A percentile compares a stretch with the other conserved stretches of the same genome.
phyloP scores from a whole-genome alignment of 2,888 invertebrate genomes.

The Microplitis manilae region DNA sequence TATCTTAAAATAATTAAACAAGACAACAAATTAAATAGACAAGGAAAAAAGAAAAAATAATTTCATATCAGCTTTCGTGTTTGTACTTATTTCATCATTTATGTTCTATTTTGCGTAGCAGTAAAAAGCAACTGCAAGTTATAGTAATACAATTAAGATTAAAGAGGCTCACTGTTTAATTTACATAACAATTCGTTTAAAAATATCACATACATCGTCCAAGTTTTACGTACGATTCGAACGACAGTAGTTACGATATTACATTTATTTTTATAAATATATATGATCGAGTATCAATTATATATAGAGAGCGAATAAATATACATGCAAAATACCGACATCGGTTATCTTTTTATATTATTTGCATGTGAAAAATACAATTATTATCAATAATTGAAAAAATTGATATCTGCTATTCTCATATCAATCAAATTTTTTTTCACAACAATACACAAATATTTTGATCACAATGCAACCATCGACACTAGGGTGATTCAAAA shows the following conservation, averaged over 20 bases:
- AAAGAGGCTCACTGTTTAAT: constrained; percentile 15
- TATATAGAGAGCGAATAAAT: neutral
- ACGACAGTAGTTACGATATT: constrained; percentile 18
- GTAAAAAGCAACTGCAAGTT: constrained; percentile 35
- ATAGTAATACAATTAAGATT: constrained; percentile 20
- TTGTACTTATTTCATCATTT: constrained; percentile 47
- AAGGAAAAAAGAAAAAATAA: constrained; percentile 27
- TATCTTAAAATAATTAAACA: neutral
- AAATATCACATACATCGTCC: constrained; percentile 11
- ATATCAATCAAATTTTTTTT: too few species aligned
- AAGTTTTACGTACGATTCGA: constrained; percentile 13
- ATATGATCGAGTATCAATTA: constrained; percentile 11
- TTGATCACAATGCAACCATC: neutral
- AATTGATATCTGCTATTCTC: too few species aligned
- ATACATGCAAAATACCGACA: neutral
- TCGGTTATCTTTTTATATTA: neutral
- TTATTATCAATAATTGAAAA: neutral
- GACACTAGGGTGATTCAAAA: neutral
- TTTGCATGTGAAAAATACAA: constrained; percentile 32
- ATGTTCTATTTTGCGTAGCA: constrained; percentile 32
- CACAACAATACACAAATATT: neutral
- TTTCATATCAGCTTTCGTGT: constrained; percentile 38
- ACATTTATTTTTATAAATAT: constrained; percentile 8
- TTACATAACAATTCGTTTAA: constrained; percentile 19
- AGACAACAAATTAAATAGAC: neutral